These are phyloP conservation scores for Phocoena sinus DNA, from an alignment of 2,113 vertebrate genomes.

Conservation along the genomic window DNA sequence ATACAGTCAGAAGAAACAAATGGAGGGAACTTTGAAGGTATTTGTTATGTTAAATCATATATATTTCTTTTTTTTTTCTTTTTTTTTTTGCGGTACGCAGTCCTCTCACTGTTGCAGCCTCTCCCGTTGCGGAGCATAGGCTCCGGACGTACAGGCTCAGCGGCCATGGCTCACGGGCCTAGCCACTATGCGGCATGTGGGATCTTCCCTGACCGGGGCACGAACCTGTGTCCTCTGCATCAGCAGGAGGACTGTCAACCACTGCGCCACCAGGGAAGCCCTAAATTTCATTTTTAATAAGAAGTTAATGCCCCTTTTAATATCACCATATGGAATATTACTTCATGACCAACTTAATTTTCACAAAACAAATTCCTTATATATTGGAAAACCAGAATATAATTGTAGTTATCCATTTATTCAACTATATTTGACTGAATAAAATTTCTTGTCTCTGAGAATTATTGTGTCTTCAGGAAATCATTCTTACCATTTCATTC, in stretches of 20 bases:
- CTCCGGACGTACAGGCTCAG: no score
- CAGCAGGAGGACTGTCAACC: no score
- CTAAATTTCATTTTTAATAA: not conserved
- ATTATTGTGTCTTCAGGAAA: not conserved
- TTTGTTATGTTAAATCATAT: not conserved
- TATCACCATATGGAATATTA: not conserved
- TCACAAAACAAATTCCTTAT: not conserved
- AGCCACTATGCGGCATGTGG: no score
- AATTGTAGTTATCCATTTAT: not conserved
- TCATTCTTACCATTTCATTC: slow-evolving; percentile 5
- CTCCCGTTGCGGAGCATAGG: no score
- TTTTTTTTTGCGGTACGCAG: no score
- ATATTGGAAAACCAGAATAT: not conserved
- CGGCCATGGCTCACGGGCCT: no score
- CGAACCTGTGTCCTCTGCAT: no score
- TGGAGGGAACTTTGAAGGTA: not conserved
- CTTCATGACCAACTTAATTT: not conserved
- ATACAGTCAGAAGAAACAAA: not conserved
- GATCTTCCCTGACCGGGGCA: no score
- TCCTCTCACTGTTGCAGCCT: no score
- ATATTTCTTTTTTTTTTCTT: not conserved
- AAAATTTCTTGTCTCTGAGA: not conserved
- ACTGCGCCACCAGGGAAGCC: no score
- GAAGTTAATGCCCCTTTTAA: not conserved
- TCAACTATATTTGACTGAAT: not conserved